These are phyloP conservation scores for Amazona guildingii DNA, from an alignment of 2,113 vertebrate genomes.

Conservation along the genomic window DNA sequence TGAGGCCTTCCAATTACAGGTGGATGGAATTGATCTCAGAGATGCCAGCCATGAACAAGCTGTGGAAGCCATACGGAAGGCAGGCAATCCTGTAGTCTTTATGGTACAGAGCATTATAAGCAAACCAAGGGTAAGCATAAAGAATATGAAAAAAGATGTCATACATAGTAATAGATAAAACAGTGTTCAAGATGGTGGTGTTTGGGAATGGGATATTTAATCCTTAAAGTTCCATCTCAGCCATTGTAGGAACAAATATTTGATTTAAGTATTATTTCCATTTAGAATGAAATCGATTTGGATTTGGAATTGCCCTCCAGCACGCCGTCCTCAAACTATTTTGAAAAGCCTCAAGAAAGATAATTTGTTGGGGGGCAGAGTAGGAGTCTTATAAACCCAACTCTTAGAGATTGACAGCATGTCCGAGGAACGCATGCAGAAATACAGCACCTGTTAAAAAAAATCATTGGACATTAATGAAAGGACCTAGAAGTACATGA, in stretches of 20 bases:
- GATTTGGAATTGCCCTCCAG: slow-evolving; percentile 43
- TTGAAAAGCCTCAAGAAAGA: slow-evolving; percentile 61
- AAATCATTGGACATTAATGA: neutral
- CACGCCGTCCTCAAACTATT: slow-evolving; percentile 38
- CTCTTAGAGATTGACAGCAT: slow-evolving; percentile 44
- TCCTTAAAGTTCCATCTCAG: slow-evolving; percentile 41
- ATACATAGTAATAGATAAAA: slow-evolving; percentile 14
- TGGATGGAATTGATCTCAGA: slow-evolving; percentile 93
- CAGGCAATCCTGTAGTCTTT: slow-evolving; percentile 93
- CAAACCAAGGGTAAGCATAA: slow-evolving; percentile 87
- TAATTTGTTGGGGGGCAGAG: slow-evolving; percentile 42
- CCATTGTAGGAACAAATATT: slow-evolving; percentile 24
- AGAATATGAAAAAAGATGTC: slow-evolving; percentile 47
- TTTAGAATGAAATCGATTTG: slow-evolving; percentile 51
- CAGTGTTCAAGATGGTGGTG: slow-evolving; percentile 22
- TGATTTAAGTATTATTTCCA: slow-evolving; percentile 58
- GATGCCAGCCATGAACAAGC: slow-evolving; percentile 98
- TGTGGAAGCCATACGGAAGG: slow-evolving; percentile 96
- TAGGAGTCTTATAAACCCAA: slow-evolving; percentile 38
- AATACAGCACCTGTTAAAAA: slow-evolving; percentile 52
- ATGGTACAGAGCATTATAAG: slow-evolving; percentile 94
- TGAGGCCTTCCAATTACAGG: slow-evolving; percentile 84
- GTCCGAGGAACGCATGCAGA: slow-evolving; percentile 41
- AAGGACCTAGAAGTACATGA: slow-evolving; percentile 2
- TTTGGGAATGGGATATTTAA: slow-evolving; percentile 39